Percentiles rank a stretch among this genome's conserved stretches.
Evolutionary conservation across 2,113 vertebrate genomes (phyloP).

Genomic region (Ailuropoda melanoleuca): DNA sequence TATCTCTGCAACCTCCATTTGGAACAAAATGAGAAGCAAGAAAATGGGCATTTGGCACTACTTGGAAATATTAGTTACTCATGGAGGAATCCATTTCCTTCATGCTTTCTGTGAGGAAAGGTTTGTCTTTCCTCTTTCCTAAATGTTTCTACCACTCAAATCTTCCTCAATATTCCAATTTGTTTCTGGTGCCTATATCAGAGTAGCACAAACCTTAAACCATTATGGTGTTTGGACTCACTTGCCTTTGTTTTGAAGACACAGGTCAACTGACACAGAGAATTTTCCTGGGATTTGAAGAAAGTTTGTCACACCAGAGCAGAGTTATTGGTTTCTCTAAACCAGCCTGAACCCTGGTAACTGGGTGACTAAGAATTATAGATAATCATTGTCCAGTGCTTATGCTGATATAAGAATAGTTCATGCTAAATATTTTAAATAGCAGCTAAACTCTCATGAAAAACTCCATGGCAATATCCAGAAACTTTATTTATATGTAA

Average conservation of each 20-base stretch:
- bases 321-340: neutral
- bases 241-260: neutral
- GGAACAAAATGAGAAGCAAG: conserved; percentile 15
- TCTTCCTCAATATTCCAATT: neutral
- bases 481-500: neutral
- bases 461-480: neutral
- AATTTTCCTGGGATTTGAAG: neutral
- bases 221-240: neutral
- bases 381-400: neutral
- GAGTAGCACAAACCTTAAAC: neutral
- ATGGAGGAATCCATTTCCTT: neutral
- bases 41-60: neutral
- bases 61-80: neutral
- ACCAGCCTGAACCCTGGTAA: neutral
- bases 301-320: neutral
- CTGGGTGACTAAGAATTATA: neutral
- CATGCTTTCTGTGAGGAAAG: neutral
- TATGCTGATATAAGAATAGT: neutral
- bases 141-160: neutral
- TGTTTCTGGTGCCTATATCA: neutral
- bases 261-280: neutral
- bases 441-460: neutral
- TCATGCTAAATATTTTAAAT: conserved; percentile 8
- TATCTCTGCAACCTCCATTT: neutral
- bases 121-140: neutral